Percentiles rank a stretch among this genome's conserved stretches.
These are phyloP conservation scores for Amblyteles armatorius DNA, from an alignment of 2,888 invertebrate species.

Conservation along the genomic window DNA sequence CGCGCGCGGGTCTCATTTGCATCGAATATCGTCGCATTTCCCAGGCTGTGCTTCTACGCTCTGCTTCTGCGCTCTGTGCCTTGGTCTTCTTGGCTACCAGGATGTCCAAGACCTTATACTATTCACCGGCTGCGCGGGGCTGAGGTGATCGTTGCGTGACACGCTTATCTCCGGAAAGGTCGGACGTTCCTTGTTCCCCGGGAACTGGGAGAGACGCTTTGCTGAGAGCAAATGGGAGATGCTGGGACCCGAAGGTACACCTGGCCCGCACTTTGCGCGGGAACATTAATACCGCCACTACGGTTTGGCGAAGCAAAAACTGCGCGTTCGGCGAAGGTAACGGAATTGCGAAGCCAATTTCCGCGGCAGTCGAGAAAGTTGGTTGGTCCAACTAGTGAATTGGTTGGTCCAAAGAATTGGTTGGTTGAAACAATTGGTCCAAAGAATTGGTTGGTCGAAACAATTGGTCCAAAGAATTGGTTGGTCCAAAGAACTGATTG, in stretches of 20 bases:
- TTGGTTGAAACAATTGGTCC: too few species aligned
- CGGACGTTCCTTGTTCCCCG: constrained; percentile 4
- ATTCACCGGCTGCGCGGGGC: constrained; percentile 34
- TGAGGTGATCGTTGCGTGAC: constrained; percentile 45
- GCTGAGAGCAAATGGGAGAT: constrained; percentile 13
- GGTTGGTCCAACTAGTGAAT: too few species aligned
- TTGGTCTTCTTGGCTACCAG: constrained; percentile 26
- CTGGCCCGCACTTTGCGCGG: constrained; percentile 9
- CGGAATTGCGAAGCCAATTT: too few species aligned
- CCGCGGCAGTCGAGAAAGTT: too few species aligned
- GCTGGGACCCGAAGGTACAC: not conserved
- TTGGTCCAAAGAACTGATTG: too few species aligned
- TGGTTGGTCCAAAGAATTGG: too few species aligned
- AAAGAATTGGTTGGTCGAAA: too few species aligned
- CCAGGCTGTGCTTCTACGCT: constrained; percentile 46
- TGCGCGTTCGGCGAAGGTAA: too few species aligned
- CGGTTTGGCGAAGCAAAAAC: not conserved
- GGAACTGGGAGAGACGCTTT: not conserved
- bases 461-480: too few species aligned
- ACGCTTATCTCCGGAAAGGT: constrained; percentile 48
- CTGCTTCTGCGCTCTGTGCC: not conserved
- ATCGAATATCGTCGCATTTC: constrained; percentile 69
- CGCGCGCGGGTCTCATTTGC: constrained; percentile 62
- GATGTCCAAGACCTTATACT: constrained; percentile 51
- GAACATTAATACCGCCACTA: not conserved